These are phyloP conservation scores for Pseudocheirus occidentalis DNA, from an alignment of 2,797 vertebrate genomes.

Conservation along the genomic window DNA sequence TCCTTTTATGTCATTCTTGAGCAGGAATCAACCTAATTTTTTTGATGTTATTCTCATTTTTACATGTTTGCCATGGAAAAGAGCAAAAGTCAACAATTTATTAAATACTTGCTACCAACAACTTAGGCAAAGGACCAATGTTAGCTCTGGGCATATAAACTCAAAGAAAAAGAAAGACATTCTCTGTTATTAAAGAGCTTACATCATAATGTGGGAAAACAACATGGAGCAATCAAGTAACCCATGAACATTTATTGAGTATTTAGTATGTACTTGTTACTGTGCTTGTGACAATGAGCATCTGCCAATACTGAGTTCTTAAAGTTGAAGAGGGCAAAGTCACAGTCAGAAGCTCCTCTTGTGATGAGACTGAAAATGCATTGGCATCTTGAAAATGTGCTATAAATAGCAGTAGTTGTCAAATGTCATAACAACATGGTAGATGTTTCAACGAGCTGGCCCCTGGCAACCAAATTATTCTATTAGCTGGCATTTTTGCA, in stretches of 20 bases:
- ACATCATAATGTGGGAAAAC: not conserved
- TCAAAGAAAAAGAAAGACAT: not conserved
- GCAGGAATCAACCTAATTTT: not conserved
- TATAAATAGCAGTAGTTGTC: not conserved
- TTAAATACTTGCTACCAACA: not conserved
- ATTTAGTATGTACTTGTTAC: not conserved
- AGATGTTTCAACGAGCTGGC: not conserved
- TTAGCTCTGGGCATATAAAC: not conserved
- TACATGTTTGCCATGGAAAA: not conserved
- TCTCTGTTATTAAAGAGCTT: not conserved
- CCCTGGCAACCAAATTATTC: not conserved
- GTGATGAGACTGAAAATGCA: not conserved
- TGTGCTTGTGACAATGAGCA: not conserved
- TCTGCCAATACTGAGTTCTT: not conserved
- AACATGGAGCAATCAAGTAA: not conserved
- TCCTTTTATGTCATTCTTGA: not conserved
- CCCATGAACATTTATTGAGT: not conserved
- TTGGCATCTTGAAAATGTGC: not conserved
- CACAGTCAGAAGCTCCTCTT: not conserved
- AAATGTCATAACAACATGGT: not conserved
- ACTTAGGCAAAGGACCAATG: not conserved
- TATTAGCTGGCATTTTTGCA: not conserved
- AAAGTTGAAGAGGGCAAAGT: not conserved
- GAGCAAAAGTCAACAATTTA: not conserved
- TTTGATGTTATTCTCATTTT: not conserved